A percentile compares a stretch with the other conserved stretches of the same genome.
phyloP scores from a whole-genome alignment of 1,140 invertebrate species.

The Archivesica marissinica region DNA sequence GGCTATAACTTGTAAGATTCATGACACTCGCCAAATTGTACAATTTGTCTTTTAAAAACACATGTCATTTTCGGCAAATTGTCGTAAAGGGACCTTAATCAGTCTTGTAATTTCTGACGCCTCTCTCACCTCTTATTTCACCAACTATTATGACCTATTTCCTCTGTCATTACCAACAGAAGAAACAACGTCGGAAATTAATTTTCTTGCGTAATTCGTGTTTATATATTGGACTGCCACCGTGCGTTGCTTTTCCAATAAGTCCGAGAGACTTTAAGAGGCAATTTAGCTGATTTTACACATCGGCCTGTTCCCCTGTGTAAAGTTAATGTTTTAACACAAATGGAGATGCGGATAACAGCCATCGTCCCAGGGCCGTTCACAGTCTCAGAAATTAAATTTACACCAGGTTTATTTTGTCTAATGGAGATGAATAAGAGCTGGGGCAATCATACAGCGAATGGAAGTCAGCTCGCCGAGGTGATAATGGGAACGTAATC shows the following conservation, averaged over 20 bases:
- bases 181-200: conserved; percentile 59
- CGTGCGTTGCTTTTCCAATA: conserved; percentile 44
- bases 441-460: conserved; percentile 36
- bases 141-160: conserved; percentile 47
- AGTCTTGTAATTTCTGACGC: conserved; percentile 46
- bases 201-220: conserved; percentile 63
- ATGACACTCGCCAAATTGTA: too few species aligned
- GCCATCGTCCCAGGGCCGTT: conserved; percentile 31
- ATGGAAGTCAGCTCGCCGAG: conserved; percentile 36
- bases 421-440: conserved; percentile 54
- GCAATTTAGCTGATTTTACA: conserved; percentile 38
- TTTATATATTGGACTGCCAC: conserved; percentile 52
- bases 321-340: conserved; percentile 44
- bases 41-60: conserved; percentile 38
- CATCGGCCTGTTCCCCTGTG: conserved; percentile 15
- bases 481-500: conserved; percentile 50
- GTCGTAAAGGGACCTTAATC: conserved; percentile 35
- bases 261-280: conserved; percentile 35
- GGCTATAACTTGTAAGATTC: neutral
- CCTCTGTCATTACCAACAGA: conserved; percentile 40
- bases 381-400: conserved; percentile 51
- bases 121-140: conserved; percentile 25
- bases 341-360: conserved; percentile 54
- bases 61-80: conserved; percentile 49
- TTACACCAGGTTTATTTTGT: conserved; percentile 54